These are phyloP conservation scores for Nasonovia ribisnigri DNA, from an alignment of 2,888 invertebrate species.

Conservation along the genomic window DNA sequence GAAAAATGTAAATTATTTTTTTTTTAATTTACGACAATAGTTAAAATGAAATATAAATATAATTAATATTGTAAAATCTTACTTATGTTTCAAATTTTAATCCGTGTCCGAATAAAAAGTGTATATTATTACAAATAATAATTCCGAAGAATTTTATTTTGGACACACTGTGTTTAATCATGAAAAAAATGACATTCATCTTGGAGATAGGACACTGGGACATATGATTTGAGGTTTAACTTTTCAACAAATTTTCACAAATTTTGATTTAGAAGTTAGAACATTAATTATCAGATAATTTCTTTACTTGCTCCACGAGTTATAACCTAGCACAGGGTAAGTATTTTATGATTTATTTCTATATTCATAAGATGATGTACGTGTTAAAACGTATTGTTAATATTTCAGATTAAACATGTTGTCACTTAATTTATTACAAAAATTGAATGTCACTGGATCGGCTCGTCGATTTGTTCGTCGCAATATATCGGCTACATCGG, in stretches of 20 bases:
- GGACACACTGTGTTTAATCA: slow-evolving; percentile 42
- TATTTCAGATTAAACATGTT: slow-evolving; percentile 43
- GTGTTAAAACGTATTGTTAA: no score
- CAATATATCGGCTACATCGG: slow-evolving; percentile 81
- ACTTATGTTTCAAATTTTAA: not conserved
- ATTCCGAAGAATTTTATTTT: not conserved
- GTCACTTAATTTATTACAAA: slow-evolving; percentile 59
- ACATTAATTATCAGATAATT: no score
- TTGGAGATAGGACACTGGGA: not conserved
- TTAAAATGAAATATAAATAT: not conserved
- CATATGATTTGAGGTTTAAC: slow-evolving; percentile 33
- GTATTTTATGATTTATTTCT: not conserved
- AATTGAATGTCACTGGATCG: slow-evolving; percentile 34
- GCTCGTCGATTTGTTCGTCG: slow-evolving; percentile 71
- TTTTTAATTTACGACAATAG: not conserved
- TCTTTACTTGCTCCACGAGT: not conserved
- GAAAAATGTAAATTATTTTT: not conserved
- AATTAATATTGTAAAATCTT: not conserved
- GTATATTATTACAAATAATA: not conserved
- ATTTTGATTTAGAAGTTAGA: not conserved
- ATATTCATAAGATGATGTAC: not conserved
- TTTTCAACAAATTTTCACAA: not conserved
- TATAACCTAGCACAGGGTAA: not conserved
- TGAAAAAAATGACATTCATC: slow-evolving; percentile 30
- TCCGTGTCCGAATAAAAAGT: not conserved